Percentiles rank a stretch among this genome's conserved stretches.
Conservation (phyloP, 2,888 invertebrate species). For the Agriopis leucophaearia region DNA sequence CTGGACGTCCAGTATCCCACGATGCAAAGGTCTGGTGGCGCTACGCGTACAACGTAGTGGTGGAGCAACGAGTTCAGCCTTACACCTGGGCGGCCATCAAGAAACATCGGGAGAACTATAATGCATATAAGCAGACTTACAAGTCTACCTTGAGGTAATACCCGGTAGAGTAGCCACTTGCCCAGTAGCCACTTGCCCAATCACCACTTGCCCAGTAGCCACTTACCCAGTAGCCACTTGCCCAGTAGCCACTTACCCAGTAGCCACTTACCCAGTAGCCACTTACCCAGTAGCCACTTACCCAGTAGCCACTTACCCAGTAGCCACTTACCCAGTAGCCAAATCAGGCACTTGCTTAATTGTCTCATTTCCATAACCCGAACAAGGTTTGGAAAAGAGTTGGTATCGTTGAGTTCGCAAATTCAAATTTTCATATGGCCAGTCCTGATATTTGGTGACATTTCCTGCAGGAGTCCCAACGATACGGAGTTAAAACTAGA, state of each 20-base stretch:
- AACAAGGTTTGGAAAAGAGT: no score
- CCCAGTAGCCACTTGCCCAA: background rate
- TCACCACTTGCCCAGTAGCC: background rate
- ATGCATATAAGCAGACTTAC: slow-evolving; percentile 89
- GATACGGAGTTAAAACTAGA: slow-evolving; percentile 91
- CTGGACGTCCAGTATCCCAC: slow-evolving; percentile 84
- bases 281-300: no score
- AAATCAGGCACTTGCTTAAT: no score
- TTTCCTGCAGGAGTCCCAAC: slow-evolving; percentile 85
- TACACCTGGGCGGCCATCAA: slow-evolving; percentile 91
- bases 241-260: no score
- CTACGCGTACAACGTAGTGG: slow-evolving; percentile 90
- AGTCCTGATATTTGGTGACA: background rate
- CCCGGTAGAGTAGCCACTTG: background rate
- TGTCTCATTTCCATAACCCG: no score
- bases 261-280: no score
- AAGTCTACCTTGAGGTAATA: slow-evolving; percentile 86
- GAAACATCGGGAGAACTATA: slow-evolving; percentile 89
- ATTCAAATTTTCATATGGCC: background rate
- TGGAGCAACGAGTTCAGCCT: slow-evolving; percentile 90
- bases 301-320: no score
- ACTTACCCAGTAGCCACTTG: no score
- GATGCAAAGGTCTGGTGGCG: slow-evolving; percentile 91
- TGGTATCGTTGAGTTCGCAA: no score
- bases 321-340: no score